These are phyloP conservation scores for Allobates femoralis DNA, from an alignment of 2,797 vertebrate genomes.

Conservation along the genomic window DNA sequence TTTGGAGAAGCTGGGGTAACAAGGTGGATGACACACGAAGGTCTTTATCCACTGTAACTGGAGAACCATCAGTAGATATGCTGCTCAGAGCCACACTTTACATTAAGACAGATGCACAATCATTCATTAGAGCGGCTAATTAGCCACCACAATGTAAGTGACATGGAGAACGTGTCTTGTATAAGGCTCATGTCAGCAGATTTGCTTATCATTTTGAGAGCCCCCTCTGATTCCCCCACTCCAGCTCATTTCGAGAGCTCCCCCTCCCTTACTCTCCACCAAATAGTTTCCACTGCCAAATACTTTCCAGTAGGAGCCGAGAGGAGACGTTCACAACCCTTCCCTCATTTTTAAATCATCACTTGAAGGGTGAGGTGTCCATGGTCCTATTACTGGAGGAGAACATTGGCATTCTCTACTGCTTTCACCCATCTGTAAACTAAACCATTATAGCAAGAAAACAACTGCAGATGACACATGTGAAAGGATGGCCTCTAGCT, in stretches of 20 bases:
- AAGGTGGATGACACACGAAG: no score
- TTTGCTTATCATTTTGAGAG: slow-evolving; percentile 19
- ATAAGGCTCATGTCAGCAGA: slow-evolving; percentile 2
- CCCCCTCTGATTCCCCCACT: slow-evolving; percentile 10
- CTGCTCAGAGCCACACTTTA: neutral
- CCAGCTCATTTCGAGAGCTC: slow-evolving; percentile 21
- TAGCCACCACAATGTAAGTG: neutral
- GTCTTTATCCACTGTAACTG: no score
- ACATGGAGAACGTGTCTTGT: neutral
- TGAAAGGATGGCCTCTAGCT: neutral
- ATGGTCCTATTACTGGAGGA: neutral
- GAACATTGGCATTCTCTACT: neutral
- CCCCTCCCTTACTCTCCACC: slow-evolving; percentile 12
- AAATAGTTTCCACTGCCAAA: slow-evolving; percentile 63
- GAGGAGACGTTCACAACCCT: slow-evolving; percentile 35
- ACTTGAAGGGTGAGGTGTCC: neutral
- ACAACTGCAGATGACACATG: neutral
- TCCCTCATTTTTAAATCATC: slow-evolving; percentile 4
- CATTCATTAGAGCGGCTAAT: neutral
- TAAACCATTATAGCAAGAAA: neutral
- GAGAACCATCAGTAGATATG: neutral
- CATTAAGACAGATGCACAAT: neutral
- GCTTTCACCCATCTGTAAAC: neutral
- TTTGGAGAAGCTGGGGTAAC: no score
- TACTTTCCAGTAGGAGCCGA: slow-evolving; percentile 53